Evolutionary conservation across 2,113 vertebrate genomes (phyloP).

Genomic region (Catharus minimus): DNA sequence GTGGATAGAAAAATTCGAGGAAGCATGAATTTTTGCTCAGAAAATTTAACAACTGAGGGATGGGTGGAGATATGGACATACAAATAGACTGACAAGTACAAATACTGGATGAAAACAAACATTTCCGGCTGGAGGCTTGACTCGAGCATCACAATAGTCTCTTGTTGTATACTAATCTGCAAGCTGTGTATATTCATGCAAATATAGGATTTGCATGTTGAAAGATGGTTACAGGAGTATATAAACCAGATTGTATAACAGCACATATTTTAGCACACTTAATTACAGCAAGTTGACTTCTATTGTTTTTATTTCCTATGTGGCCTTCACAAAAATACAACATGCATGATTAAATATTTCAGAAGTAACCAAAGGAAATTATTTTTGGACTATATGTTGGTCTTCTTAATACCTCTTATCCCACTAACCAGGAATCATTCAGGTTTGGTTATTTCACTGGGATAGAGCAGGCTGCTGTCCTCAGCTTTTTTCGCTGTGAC

Average conservation of each 20-base stretch:
- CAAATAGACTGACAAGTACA: neutral
- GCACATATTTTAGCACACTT: neutral
- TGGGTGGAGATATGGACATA: neutral
- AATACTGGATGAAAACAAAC: neutral
- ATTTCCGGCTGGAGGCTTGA: neutral
- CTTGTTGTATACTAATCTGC: neutral
- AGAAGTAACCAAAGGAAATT: neutral
- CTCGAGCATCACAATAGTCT: neutral
- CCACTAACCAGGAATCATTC: neutral
- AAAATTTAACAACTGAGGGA: neutral
- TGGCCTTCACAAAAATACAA: neutral
- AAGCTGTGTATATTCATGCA: neutral
- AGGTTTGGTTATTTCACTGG: neutral
- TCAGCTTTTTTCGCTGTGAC: neutral
- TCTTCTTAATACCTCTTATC: neutral
- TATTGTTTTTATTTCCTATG: neutral
- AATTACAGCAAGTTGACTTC: neutral
- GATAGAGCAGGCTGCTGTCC: neutral
- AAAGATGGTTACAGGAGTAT: neutral
- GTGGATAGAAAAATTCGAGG: constrained; percentile 35
- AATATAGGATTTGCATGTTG: neutral
- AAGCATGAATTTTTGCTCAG: constrained; percentile 9
- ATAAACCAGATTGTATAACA: neutral
- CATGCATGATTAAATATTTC: neutral
- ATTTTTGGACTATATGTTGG: neutral